These are phyloP conservation scores for Blastobasis lacticolella DNA, from an alignment of 2,888 invertebrate genomes.

Conservation along the genomic window DNA sequence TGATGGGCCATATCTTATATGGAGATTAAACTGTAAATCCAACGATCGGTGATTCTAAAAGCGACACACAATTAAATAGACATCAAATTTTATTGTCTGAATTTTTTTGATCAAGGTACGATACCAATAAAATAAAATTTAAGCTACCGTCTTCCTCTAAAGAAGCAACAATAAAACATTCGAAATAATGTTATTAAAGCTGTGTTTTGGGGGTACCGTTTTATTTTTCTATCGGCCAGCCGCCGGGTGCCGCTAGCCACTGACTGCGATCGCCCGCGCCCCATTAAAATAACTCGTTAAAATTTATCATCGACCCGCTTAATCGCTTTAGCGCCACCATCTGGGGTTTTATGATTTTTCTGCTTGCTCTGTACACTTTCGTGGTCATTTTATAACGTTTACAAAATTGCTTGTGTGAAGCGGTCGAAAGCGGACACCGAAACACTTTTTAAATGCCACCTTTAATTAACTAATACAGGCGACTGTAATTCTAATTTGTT, in stretches of 20 bases:
- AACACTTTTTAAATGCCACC: slow-evolving; percentile 13
- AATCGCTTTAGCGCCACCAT: slow-evolving; percentile 74
- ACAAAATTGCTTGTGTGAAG: slow-evolving; percentile 58
- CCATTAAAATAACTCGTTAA: slow-evolving; percentile 75
- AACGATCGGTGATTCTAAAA: too few relatives aligned
- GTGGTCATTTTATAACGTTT: slow-evolving; percentile 66
- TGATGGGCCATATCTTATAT: too few relatives aligned
- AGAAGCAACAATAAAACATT: slow-evolving; percentile 20
- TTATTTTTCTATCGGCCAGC: slow-evolving; percentile 70
- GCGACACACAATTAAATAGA: too few relatives aligned
- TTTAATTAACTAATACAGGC: too few relatives aligned
- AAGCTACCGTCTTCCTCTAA: not conserved
- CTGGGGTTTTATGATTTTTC: slow-evolving; percentile 75
- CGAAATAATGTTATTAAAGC: slow-evolving; percentile 22
- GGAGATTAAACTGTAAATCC: too few relatives aligned
- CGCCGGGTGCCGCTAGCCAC: slow-evolving; percentile 63
- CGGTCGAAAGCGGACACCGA: slow-evolving; percentile 36
- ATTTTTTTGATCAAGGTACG: too few relatives aligned
- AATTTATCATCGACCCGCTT: slow-evolving; percentile 74
- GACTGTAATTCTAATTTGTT: too few relatives aligned
- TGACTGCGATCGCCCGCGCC: slow-evolving; percentile 63
- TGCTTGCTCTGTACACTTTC: slow-evolving; percentile 67
- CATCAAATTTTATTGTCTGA: too few relatives aligned
- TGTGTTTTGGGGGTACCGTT: slow-evolving; percentile 62
- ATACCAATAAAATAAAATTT: not conserved